These are phyloP conservation scores for Rhagium mordax DNA, from an alignment of 2,888 invertebrate genomes.

Conservation along the genomic window DNA sequence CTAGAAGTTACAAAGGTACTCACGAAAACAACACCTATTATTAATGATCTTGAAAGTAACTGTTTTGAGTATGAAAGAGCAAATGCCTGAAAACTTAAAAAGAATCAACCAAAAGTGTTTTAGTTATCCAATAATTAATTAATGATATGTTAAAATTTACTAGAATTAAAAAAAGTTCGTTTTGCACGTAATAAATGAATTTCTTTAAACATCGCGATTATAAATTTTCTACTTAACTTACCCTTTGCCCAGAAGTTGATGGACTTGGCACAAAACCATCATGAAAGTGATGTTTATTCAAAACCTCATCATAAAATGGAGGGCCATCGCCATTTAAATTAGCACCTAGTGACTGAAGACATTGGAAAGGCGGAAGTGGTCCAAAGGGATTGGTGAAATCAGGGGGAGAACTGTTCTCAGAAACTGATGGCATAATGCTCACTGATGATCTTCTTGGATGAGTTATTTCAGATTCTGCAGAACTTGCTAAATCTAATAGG, in stretches of 20 bases:
- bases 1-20: too few relatives aligned
- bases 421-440: conserved; percentile 71
- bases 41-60: too few relatives aligned
- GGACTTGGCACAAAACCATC: conserved; percentile 62
- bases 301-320: conserved; percentile 70
- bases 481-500: conserved; percentile 89
- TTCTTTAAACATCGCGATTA: not conserved
- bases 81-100: too few relatives aligned
- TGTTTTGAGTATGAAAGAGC: too few relatives aligned
- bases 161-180: too few relatives aligned
- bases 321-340: conserved; percentile 60
- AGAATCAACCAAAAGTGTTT: too few relatives aligned
- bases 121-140: too few relatives aligned
- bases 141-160: too few relatives aligned
- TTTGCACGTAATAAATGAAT: not conserved
- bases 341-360: conserved; percentile 73
- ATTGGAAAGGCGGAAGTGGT: conserved; percentile 75
- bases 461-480: conserved; percentile 72
- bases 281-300: conserved; percentile 69
- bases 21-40: too few relatives aligned
- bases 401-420: conserved; percentile 74
- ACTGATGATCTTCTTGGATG: conserved; percentile 63
- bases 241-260: conserved; percentile 67
- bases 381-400: conserved; percentile 73
- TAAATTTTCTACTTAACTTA: conserved; percentile 53